phyloP scores from a whole-genome alignment of 2,797 vertebrate genomes.

The Chaenodraco wilsoni region DNA sequence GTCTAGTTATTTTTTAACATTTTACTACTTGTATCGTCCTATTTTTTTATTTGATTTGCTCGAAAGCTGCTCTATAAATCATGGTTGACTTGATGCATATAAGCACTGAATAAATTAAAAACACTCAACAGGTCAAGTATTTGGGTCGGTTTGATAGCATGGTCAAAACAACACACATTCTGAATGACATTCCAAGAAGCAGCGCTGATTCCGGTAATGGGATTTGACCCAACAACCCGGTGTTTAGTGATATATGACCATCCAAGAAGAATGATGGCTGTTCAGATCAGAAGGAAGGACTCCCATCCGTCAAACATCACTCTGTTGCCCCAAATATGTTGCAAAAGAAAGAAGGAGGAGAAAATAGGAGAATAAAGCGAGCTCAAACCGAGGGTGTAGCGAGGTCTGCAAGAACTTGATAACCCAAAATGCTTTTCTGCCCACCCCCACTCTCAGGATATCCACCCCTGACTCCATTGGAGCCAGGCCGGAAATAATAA shows the following conservation, averaged over 20 bases:
- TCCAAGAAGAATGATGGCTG: conserved; percentile 1
- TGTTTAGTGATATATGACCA: conserved; percentile 22
- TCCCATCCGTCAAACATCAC: conserved; percentile 20
- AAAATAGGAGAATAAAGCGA: conserved; percentile 46
- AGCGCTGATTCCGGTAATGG: conserved; percentile 7
- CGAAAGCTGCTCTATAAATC: no score
- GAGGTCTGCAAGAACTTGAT: conserved; percentile 63
- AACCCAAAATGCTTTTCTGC: conserved; percentile 63
- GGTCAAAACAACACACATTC: conserved; percentile 17
- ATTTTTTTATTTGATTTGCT: no score
- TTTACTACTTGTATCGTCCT: no score
- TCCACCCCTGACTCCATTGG: conserved; percentile 71
- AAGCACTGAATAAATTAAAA: background rate
- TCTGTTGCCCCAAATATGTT: conserved; percentile 33
- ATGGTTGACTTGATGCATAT: background rate
- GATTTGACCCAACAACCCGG: conserved; percentile 35
- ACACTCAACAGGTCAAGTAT: background rate
- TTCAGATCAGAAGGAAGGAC: conserved; percentile 44
- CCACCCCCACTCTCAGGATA: conserved; percentile 64
- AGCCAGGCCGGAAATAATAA: conserved; percentile 88
- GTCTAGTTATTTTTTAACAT: no score
- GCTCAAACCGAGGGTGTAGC: conserved; percentile 42
- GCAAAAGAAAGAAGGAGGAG: conserved; percentile 24
- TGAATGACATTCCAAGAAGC: conserved; percentile 32
- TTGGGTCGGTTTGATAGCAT: background rate